Conservation (phyloP, 2,888 invertebrate genomes). For the Antheraea assamensis region DNA sequence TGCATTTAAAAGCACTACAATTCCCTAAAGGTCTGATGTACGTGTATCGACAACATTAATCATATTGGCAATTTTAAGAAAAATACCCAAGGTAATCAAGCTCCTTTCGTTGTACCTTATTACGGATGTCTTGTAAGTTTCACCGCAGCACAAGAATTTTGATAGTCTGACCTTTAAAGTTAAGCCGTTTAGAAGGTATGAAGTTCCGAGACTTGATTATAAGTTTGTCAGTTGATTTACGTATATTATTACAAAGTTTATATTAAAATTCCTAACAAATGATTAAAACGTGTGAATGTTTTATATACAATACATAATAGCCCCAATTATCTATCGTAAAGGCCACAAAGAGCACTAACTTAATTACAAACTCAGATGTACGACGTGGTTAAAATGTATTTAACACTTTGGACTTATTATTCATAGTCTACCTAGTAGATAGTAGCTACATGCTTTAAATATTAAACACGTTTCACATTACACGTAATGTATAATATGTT, state of each 20-base stretch:
- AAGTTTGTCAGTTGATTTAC: constrained; percentile 3
- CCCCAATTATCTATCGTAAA: neutral
- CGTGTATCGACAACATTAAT: constrained; percentile 30
- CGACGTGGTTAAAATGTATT: constrained; percentile 6
- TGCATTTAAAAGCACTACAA: constrained; percentile 30
- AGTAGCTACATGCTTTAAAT: constrained; percentile 5
- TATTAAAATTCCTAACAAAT: neutral
- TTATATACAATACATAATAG: neutral
- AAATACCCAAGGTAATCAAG: constrained; percentile 16
- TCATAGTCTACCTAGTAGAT: neutral
- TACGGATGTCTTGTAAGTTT: constrained; percentile 63
- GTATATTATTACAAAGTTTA: neutral
- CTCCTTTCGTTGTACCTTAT: constrained; percentile 49
- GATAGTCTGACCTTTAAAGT: constrained; percentile 43
- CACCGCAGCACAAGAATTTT: constrained; percentile 57
- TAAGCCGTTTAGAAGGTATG: constrained; percentile 42
- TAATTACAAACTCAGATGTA: neutral
- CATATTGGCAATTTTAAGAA: neutral
- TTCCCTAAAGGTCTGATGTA: constrained; percentile 20
- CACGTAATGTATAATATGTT: neutral
- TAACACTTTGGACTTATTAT: neutral
- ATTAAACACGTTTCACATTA: neutral
- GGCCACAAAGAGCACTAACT: neutral
- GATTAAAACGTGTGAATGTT: neutral
- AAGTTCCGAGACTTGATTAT: constrained; percentile 13